Evolutionary conservation across 2,888 invertebrate genomes (phyloP).

Genomic region (Unio delphinus): DNA sequence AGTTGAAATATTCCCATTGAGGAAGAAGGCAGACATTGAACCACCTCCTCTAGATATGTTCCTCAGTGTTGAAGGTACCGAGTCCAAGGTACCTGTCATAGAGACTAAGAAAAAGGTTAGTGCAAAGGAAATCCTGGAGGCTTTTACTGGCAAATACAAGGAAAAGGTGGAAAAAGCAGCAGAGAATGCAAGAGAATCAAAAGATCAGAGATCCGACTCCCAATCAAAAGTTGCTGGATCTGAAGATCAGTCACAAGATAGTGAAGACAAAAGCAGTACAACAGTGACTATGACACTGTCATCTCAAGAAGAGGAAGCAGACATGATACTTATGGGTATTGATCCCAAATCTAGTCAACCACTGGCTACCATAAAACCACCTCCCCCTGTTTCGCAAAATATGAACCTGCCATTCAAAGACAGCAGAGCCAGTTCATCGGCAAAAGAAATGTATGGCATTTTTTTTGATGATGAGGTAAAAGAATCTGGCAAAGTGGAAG

Average conservation of each 20-base stretch:
- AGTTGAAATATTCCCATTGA: slow-evolving; percentile 6
- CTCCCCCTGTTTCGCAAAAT: slow-evolving; percentile 30
- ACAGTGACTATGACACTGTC: not conserved
- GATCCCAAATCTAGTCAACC: slow-evolving; percentile 28
- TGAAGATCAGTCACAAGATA: not conserved
- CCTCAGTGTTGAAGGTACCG: slow-evolving; percentile 34
- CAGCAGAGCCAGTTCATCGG: slow-evolving; percentile 17
- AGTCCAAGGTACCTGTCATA: slow-evolving; percentile 38
- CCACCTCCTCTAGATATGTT: slow-evolving; percentile 41
- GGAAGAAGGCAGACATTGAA: slow-evolving; percentile 18
- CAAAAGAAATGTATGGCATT: slow-evolving; percentile 19
- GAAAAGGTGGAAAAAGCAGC: slow-evolving; percentile 16
- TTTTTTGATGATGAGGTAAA: slow-evolving; percentile 12
- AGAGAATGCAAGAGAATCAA: slow-evolving; percentile 1
- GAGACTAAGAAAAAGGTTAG: slow-evolving; percentile 37
- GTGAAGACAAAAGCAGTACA: not conserved
- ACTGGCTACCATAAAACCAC: slow-evolving; percentile 33
- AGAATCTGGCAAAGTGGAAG: slow-evolving; percentile 1
- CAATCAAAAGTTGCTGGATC: slow-evolving; percentile 1
- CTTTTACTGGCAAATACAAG: slow-evolving; percentile 33
- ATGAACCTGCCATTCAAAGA: slow-evolving; percentile 5
- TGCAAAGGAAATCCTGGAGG: slow-evolving; percentile 35
- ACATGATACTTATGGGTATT: slow-evolving; percentile 45
- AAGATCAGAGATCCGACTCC: not conserved
- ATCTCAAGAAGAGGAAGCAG: slow-evolving; percentile 25